Evolutionary conservation across 2,888 invertebrate species (phyloP), one percentile per base, ranked within the genome.

Genomic region (Brachypalpus laphriformis): DNA sequence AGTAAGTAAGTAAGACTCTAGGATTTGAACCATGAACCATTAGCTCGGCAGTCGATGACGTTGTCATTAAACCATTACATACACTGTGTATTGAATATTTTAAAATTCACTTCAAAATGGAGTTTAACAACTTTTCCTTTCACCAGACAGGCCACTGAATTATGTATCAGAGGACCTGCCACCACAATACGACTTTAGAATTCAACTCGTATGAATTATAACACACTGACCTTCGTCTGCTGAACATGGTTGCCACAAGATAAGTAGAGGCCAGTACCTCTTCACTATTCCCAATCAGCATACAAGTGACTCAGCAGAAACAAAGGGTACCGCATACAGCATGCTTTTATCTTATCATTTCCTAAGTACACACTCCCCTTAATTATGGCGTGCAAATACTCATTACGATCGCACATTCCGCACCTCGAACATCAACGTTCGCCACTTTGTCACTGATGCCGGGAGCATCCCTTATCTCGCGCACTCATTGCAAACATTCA

Each of bases 361-460:
- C 31, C 81, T 70, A 71, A 85, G 66, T 85, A 75, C 70, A 85
- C 85, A 81, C 54, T 76, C 75, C 70, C 65, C 71, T 85, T 85
- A 85, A 85, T 85, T 85, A 85, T 85, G 75, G 70, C 75, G 81
- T 59, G 81, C 81, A 85, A 85, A 85, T 85, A 85, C 81, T 85
- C 81, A 85, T 85, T 85, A 85, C 75, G 81, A 85, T 85, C 85
- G 76, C 71, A 85, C 18, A 71, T 85, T 81, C 54, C 66, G 3
- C 56, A 59, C 85, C 75, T 47, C 65, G 14, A 54, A 57, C 70
- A 68, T 57, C 70, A 81, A 34, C 78, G 47, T 63, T 61, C 70
- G 76, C 65, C 57, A 65, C 49, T 71, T 51, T 61, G 71, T 78
- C 78, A 71, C 49, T 28, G n/a, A 54, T 34, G 59, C 78, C 59